A percentile compares a stretch with the other conserved stretches of the same genome.
phyloP scores from a whole-genome alignment of 2,888 invertebrate species.

The Eulithis prunata region DNA sequence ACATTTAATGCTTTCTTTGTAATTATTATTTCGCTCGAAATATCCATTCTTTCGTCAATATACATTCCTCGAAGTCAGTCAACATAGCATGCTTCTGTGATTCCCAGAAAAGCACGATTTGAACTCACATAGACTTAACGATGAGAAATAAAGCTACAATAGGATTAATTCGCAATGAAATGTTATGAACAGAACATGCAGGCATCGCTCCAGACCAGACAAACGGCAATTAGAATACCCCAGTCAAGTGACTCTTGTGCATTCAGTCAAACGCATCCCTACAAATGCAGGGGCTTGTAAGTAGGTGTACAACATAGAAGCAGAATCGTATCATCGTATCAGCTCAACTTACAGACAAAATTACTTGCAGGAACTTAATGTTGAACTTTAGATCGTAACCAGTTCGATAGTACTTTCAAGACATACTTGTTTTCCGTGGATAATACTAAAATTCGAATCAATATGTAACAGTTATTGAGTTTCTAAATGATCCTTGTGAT shows the following conservation, averaged over 20 bases:
- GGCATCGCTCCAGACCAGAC: slow-evolving; percentile 37
- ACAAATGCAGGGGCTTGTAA: slow-evolving; percentile 48
- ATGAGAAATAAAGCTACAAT: slow-evolving; percentile 23
- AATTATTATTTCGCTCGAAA: no score
- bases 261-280: slow-evolving; percentile 45
- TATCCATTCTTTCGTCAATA: background rate
- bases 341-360: slow-evolving; percentile 16
- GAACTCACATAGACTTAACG: slow-evolving; percentile 14
- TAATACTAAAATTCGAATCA: no score
- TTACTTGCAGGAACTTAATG: background rate
- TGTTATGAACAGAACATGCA: slow-evolving; percentile 29
- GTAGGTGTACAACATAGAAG: background rate
- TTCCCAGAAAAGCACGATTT: slow-evolving; percentile 3
- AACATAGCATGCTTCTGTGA: background rate
- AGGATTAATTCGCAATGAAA: slow-evolving; percentile 8
- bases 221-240: slow-evolving; percentile 46
- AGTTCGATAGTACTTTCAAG: no score
- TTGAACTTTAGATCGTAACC: background rate
- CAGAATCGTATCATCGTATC: slow-evolving; percentile 25
- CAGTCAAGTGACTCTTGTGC: slow-evolving; percentile 35
- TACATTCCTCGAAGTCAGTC: background rate
- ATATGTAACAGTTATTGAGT: no score
- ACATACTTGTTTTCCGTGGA: no score
- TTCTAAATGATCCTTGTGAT: no score
- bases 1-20: no score